A percentile compares a stretch with the other conserved stretches of the same genome.
These are phyloP conservation scores for Diloba caeruleocephala DNA, from an alignment of 2,888 invertebrate genomes.

Conservation along the genomic window DNA sequence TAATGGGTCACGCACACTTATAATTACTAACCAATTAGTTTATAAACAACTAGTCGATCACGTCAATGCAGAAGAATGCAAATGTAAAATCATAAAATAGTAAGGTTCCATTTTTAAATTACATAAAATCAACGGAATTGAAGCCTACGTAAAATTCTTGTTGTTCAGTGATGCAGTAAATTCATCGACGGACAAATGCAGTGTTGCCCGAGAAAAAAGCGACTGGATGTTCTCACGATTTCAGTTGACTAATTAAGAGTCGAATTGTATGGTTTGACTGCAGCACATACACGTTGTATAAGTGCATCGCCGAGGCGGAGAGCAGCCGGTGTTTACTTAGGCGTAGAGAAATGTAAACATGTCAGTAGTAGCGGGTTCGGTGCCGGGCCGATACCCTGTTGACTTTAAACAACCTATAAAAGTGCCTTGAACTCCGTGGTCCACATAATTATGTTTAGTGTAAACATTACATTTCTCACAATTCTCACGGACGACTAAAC, in stretches of 20 bases:
- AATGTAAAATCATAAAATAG: too few species aligned
- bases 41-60: too few species aligned
- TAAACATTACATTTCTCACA: constrained; percentile 65
- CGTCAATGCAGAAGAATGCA: too few species aligned
- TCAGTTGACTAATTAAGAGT: constrained; percentile 36
- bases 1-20: constrained; percentile 16
- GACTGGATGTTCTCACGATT: constrained; percentile 1
- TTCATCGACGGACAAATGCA: constrained; percentile 5
- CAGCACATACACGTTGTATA: constrained; percentile 35
- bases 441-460: constrained; percentile 66
- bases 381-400: constrained; percentile 45
- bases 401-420: constrained; percentile 61
- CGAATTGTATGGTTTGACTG: constrained; percentile 38
- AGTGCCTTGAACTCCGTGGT: constrained; percentile 70
- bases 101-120: too few species aligned
- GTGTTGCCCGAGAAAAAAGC: constrained; percentile 1
- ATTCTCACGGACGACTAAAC: constrained; percentile 38
- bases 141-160: background rate
- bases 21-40: constrained; percentile 9
- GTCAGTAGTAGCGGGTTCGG: constrained; percentile 57
- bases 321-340: constrained; percentile 71
- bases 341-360: constrained; percentile 74
- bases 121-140: too few species aligned
- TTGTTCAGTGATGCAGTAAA: constrained; percentile 1
- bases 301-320: constrained; percentile 55